A percentile compares a stretch with the other conserved stretches of the same genome.
Conservation (phyloP, 2,888 invertebrate species). For the Mechanitis messenoides region DNA sequence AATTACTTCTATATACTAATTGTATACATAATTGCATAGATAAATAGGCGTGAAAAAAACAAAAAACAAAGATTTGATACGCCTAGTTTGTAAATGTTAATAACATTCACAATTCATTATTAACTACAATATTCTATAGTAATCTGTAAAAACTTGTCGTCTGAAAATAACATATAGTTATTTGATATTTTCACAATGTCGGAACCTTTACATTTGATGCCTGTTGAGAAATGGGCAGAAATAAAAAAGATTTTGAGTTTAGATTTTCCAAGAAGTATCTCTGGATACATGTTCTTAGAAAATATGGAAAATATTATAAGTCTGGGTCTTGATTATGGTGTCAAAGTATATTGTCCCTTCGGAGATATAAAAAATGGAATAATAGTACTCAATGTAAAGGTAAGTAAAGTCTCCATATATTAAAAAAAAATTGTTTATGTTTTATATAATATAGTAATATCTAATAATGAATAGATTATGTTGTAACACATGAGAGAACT, state of each 20-base stretch:
- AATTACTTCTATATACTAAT: too few relatives aligned
- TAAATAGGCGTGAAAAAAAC: too few relatives aligned
- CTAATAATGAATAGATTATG: too few relatives aligned
- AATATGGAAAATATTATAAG: conserved; percentile 48
- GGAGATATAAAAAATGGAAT: conserved; percentile 57
- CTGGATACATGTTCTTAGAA: conserved; percentile 51
- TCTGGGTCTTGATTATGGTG: conserved; percentile 38
- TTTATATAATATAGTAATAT: too few relatives aligned
- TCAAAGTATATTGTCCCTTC: conserved; percentile 58
- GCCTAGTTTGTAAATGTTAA: conserved; percentile 20
- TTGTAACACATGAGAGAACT: too few relatives aligned
- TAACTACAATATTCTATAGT: background rate
- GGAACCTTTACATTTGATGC: conserved; percentile 35
- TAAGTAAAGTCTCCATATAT: conserved; percentile 25
- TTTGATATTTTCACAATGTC: conserved; percentile 16
- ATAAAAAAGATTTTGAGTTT: conserved; percentile 37
- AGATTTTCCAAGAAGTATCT: conserved; percentile 48
- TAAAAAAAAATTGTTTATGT: too few relatives aligned
- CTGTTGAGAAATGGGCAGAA: conserved; percentile 39
- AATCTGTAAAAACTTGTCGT: background rate
- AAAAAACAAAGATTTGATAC: too few relatives aligned
- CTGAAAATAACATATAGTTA: too few relatives aligned
- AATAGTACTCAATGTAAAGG: conserved; percentile 49
- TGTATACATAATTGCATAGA: too few relatives aligned
- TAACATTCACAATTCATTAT: conserved; percentile 15